phyloP scores from a whole-genome alignment of 2,797 vertebrate genomes.

The Cuniculus paca region DNA sequence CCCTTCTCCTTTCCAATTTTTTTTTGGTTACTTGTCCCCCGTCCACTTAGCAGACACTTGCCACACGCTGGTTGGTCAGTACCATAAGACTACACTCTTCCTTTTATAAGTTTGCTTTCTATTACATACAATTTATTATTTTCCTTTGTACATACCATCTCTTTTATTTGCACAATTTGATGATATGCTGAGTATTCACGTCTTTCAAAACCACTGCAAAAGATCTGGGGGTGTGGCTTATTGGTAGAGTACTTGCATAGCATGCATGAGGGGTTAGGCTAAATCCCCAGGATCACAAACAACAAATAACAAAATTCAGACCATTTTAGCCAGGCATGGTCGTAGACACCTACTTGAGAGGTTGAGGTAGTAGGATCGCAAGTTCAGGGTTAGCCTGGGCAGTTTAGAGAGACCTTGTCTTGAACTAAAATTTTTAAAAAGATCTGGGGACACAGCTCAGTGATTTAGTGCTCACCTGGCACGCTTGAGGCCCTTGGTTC shows the following conservation, averaged over 20 bases:
- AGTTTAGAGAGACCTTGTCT: too few species aligned
- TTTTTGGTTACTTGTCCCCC: background rate
- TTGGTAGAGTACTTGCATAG: background rate
- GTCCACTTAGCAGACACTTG: background rate
- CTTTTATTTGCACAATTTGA: background rate
- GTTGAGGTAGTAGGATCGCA: background rate
- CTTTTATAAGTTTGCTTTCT: background rate
- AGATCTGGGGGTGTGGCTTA: background rate
- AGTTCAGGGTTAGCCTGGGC: background rate
- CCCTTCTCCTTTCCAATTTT: background rate
- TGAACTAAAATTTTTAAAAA: background rate
- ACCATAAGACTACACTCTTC: background rate
- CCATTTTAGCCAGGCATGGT: background rate
- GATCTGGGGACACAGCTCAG: background rate
- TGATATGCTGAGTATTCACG: background rate
- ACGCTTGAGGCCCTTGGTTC: background rate
- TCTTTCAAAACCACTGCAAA: background rate
- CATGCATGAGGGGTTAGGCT: background rate
- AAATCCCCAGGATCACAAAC: background rate
- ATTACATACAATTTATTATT: background rate
- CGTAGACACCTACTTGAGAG: background rate
- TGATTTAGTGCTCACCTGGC: background rate
- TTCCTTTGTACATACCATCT: background rate
- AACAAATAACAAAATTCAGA: background rate
- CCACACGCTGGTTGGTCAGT: fast-evolving